Percentiles rank a stretch among this genome's conserved stretches.
These are phyloP conservation scores for Dallia pectoralis DNA, from an alignment of 2,797 vertebrate species.

Conservation along the genomic window DNA sequence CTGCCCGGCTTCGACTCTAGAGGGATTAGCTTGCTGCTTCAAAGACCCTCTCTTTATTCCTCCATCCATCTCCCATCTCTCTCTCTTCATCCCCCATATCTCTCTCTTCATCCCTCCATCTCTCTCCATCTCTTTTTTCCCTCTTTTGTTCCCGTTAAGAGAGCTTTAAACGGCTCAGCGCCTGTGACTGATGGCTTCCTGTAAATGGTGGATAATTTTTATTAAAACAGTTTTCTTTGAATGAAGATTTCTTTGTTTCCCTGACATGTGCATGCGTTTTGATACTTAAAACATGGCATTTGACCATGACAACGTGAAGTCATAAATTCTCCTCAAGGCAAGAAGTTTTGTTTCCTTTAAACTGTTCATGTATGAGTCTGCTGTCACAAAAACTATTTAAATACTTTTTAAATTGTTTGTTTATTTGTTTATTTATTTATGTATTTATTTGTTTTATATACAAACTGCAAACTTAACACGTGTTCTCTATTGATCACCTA, in stretches of 20 bases:
- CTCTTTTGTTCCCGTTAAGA: not conserved
- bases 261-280: too few species aligned
- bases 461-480: not conserved
- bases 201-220: not conserved
- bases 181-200: not conserved
- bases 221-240: too few species aligned
- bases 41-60: not conserved
- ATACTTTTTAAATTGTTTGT: too few species aligned
- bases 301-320: not conserved
- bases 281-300: not conserved
- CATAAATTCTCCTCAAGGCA: not conserved
- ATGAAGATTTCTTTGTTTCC: too few species aligned
- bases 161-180: too few species aligned
- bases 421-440: too few species aligned
- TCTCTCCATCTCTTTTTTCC: not conserved
- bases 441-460: not conserved
- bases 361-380: not conserved
- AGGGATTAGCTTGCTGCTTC: not conserved
- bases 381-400: not conserved
- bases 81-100: too few species aligned
- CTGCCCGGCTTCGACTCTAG: conserved; percentile 33
- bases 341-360: not conserved
- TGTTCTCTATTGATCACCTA: not conserved
- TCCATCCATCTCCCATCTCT: not conserved
- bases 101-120: not conserved